Evolutionary conservation across 30 jellyfish, hydroid and myxozoan genomes (phyloP).

Genomic region (Turritopsis dohrnii): DNA sequence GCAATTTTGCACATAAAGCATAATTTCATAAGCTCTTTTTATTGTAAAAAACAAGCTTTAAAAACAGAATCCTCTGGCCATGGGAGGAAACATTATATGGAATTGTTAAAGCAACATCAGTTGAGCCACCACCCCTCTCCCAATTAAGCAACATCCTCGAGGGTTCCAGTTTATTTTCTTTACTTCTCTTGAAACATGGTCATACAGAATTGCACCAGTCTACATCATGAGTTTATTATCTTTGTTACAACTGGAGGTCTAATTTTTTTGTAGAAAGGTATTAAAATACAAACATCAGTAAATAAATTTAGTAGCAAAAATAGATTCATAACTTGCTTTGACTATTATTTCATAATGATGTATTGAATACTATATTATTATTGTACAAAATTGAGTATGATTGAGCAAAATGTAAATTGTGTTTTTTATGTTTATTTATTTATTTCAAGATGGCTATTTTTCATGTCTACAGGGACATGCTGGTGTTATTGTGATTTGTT

Average conservation of each 20-base stretch:
- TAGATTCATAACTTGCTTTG: not conserved
- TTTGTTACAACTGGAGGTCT: not conserved
- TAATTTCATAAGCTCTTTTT: no score
- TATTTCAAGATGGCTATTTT: not conserved
- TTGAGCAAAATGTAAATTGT: not conserved
- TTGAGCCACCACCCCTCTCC: not conserved
- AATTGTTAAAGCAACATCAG: not conserved
- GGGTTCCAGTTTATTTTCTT: not conserved
- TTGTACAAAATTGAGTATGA: not conserved
- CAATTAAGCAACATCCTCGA: not conserved
- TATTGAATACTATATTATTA: not conserved
- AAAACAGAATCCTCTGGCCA: not conserved
- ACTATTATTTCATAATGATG: not conserved
- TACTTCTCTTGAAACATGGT: not conserved
- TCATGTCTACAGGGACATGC: not conserved
- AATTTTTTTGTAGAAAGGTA: not conserved
- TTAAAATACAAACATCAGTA: not conserved
- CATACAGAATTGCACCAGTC: not conserved
- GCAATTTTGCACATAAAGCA: no score
- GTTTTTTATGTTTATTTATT: not conserved
- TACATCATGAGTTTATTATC: not conserved
- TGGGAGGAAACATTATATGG: not conserved
- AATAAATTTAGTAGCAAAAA: not conserved
- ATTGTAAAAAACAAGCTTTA: no score
- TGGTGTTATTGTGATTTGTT: not conserved